These are phyloP conservation scores for Muntiacus reevesi DNA, from an alignment of 2,113 vertebrate species.

Conservation along the genomic window DNA sequence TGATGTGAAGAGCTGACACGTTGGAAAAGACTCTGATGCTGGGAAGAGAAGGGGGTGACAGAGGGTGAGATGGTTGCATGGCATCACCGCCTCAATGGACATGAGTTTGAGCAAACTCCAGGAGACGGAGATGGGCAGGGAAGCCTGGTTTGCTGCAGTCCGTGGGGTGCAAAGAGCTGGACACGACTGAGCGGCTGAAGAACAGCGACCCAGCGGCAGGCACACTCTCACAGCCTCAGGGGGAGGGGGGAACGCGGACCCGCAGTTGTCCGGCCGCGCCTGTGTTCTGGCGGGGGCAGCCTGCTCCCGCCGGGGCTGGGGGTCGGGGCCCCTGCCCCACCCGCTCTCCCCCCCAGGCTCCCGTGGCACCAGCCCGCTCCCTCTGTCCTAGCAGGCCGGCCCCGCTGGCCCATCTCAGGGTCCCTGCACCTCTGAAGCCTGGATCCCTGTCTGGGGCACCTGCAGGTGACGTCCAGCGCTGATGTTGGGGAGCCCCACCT, in stretches of 20 bases:
- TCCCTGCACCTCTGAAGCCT: neutral
- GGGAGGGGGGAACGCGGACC: rapidly evolving
- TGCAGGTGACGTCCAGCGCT: rapidly evolving
- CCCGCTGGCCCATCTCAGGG: rapidly evolving
- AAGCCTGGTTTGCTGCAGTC: neutral
- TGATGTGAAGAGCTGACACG: neutral
- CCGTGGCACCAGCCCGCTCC: rapidly evolving
- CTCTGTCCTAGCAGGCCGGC: rapidly evolving
- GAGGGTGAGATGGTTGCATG: neutral
- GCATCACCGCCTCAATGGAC: neutral
- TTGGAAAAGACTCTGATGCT: neutral
- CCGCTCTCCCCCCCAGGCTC: neutral
- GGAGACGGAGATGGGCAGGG: neutral
- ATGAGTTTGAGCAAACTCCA: neutral
- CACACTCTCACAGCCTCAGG: rapidly evolving
- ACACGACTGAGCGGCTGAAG: neutral
- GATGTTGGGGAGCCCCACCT: rapidly evolving
- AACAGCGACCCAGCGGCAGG: neutral
- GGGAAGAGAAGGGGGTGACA: neutral
- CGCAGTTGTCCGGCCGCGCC: rapidly evolving
- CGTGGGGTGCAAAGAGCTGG: neutral
- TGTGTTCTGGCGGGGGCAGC: too few relatives aligned
- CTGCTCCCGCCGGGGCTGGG: rapidly evolving
- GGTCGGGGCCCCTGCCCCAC: rapidly evolving
- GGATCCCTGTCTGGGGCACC: rapidly evolving